Evolutionary conservation across 2,888 invertebrate species (phyloP).

Genomic region (Pristionchus fissidentatus): DNA sequence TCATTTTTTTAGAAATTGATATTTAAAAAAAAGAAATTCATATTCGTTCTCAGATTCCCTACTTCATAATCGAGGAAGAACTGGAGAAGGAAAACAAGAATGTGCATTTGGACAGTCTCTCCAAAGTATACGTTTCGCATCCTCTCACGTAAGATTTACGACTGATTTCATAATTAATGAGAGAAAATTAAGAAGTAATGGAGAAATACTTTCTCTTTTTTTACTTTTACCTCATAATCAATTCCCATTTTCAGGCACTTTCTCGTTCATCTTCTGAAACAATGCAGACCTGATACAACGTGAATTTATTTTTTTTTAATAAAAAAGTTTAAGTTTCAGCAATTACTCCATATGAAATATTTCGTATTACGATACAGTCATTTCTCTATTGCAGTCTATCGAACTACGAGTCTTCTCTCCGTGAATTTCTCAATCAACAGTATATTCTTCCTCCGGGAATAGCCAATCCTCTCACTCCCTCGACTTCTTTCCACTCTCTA

Average conservation of each 20-base stretch:
- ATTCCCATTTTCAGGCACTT: neutral
- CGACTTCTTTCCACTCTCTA: neutral
- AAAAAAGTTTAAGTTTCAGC: neutral
- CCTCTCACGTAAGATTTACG: neutral
- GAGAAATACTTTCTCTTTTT: too few species aligned
- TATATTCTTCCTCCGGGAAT: neutral
- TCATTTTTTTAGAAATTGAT: too few species aligned
- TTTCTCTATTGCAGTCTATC: neutral
- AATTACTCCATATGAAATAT: too few species aligned
- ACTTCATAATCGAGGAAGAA: neutral
- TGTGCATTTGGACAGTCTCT: neutral
- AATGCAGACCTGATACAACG: neutral
- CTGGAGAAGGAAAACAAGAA: neutral
- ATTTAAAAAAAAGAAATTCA: too few species aligned
- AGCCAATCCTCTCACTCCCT: neutral
- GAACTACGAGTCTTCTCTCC: neutral
- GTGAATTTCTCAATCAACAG: neutral
- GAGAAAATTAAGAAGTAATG: too few species aligned
- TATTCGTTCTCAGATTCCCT: too few species aligned
- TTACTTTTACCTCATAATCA: neutral
- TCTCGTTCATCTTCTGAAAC: neutral
- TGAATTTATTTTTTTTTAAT: neutral
- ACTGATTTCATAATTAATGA: too few species aligned
- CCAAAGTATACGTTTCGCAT: neutral
- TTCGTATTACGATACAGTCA: too few species aligned